A percentile compares a stretch with the other conserved stretches of the same genome.
Conservation (phyloP, 2,888 invertebrate genomes). For the Drosophila mettleri region DNA sequence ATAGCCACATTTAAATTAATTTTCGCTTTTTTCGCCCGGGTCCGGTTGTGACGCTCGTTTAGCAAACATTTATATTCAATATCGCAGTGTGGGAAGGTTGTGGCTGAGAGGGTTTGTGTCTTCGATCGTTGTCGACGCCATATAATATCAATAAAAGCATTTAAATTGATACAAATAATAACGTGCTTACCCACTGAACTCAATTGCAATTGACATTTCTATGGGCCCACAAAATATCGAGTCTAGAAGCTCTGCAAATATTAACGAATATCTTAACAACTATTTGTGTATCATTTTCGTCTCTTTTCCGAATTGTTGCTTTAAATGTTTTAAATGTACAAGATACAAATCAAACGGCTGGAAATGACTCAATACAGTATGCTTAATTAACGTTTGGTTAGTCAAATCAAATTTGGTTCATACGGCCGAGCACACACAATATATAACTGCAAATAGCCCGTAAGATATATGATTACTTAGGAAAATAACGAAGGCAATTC, state of each 20-base stretch:
- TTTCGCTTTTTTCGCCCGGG: constrained; percentile 66
- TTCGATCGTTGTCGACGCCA: constrained; percentile 46
- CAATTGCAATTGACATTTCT: constrained; percentile 63
- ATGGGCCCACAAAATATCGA: constrained; percentile 35
- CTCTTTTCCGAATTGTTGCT: neutral
- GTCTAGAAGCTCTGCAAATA: constrained; percentile 5
- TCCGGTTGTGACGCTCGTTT: constrained; percentile 20
- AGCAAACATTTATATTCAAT: constrained; percentile 69
- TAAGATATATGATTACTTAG: constrained; percentile 47
- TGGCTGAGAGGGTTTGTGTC: constrained; percentile 3
- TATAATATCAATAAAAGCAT: constrained; percentile 76
- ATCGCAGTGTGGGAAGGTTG: constrained; percentile 19
- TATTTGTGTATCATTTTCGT: neutral
- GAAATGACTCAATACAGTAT: constrained; percentile 40
- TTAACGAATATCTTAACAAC: neutral
- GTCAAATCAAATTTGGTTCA: constrained; percentile 31
- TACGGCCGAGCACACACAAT: constrained; percentile 7
- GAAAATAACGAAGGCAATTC: constrained; percentile 65
- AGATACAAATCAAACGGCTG: constrained; percentile 22
- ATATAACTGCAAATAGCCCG: neutral
- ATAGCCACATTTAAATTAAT: constrained; percentile 76
- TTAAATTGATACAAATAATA: constrained; percentile 78
- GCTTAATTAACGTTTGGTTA: constrained; percentile 46
- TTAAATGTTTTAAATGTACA: constrained; percentile 19
- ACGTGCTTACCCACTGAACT: constrained; percentile 34